These are phyloP conservation scores for Tetranychus truncatus DNA, from an alignment of 2,888 invertebrate species.

Conservation along the genomic window DNA sequence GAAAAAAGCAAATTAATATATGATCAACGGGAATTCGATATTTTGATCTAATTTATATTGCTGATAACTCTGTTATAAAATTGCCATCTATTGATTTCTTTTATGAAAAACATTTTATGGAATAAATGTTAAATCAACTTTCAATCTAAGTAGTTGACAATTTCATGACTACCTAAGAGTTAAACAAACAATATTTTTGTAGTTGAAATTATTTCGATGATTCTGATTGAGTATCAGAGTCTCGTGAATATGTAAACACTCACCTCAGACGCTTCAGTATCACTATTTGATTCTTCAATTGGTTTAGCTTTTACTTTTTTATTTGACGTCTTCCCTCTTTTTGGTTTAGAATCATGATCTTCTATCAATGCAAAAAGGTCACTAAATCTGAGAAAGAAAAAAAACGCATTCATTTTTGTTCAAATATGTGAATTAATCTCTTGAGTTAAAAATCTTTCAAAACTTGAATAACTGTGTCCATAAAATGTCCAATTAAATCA, in stretches of 20 bases:
- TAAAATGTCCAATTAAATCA: no score
- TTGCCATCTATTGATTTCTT: no score
- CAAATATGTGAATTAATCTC: not conserved
- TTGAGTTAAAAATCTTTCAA: not conserved
- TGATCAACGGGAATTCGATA: no score
- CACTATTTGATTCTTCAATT: constrained; percentile 25
- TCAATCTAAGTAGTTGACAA: no score
- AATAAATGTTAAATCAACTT: no score
- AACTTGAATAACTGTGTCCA: not conserved
- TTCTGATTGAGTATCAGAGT: not conserved
- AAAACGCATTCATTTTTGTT: not conserved
- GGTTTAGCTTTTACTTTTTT: constrained; percentile 22
- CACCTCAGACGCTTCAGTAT: constrained; percentile 27
- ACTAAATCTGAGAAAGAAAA: constrained; percentile 22
- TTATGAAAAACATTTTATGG: no score
- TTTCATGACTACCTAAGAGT: not conserved
- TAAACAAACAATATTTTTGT: not conserved
- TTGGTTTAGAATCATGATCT: constrained; percentile 23
- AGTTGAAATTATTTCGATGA: not conserved
- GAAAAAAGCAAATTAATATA: not conserved
- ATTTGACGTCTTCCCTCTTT: constrained; percentile 24
- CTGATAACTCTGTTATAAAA: no score
- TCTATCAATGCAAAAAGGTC: constrained; percentile 27
- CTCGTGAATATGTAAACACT: constrained; percentile 8
- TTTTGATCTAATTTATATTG: no score